These are phyloP conservation scores for Maylandia zebra DNA, from an alignment of 2,113 vertebrate genomes.

Conservation along the genomic window DNA sequence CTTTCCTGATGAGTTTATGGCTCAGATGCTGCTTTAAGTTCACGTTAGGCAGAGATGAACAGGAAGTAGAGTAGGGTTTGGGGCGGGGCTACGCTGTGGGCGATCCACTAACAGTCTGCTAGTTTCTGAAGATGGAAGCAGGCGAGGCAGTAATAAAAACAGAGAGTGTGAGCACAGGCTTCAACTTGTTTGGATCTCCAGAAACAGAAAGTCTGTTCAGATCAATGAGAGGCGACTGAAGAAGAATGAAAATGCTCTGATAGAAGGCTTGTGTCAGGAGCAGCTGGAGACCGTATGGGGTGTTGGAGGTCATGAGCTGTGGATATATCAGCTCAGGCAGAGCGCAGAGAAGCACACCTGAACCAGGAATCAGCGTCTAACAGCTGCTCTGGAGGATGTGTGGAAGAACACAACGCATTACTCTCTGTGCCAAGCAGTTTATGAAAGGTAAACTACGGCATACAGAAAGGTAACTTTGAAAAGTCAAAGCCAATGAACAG, in stretches of 20 bases:
- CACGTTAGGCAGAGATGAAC: neutral
- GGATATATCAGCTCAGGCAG: neutral
- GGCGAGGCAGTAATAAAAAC: neutral
- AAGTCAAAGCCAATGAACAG: neutral
- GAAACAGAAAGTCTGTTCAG: neutral
- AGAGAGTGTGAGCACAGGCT: neutral
- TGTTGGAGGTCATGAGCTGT: neutral
- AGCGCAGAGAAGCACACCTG: neutral
- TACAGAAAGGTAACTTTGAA: neutral
- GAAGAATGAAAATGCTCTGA: neutral
- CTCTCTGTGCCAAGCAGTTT: neutral
- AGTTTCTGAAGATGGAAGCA: neutral
- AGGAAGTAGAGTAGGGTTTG: neutral
- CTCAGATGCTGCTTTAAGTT: neutral
- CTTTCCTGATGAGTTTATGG: neutral
- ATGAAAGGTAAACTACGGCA: neutral
- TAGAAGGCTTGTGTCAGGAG: neutral
- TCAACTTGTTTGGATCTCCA: neutral
- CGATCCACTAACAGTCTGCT: neutral
- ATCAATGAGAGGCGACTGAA: neutral
- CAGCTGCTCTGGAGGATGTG: neutral
- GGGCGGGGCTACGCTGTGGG: neutral
- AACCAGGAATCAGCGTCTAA: neutral
- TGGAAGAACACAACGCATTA: neutral
- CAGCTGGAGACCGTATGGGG: neutral